Percentiles rank a stretch among this genome's conserved stretches.
phyloP scores from a whole-genome alignment of 2,888 invertebrate species.

The Hololepta plana region DNA sequence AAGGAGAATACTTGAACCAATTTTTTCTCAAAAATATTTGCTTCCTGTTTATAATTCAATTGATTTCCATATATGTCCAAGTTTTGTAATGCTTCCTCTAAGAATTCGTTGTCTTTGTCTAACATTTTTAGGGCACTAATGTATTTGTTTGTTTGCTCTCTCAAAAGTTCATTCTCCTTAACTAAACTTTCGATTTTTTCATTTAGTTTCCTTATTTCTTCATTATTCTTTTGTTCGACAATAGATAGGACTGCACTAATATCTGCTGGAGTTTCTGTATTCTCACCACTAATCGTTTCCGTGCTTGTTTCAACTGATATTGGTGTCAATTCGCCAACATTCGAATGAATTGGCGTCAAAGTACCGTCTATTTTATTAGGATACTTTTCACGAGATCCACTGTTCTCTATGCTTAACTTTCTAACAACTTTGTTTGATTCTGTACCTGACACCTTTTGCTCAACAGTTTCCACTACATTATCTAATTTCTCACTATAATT shows the following conservation, averaged over 20 bases:
- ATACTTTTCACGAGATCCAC: slow-evolving; percentile 21
- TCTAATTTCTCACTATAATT: slow-evolving; percentile 4
- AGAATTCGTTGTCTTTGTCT: not conserved
- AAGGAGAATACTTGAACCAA: slow-evolving; percentile 75
- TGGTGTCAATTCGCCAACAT: slow-evolving; percentile 31
- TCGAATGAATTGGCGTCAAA: slow-evolving; percentile 29
- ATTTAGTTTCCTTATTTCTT: slow-evolving; percentile 18
- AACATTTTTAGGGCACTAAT: slow-evolving; percentile 73
- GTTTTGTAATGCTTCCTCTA: not conserved
- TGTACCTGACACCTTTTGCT: slow-evolving; percentile 3
- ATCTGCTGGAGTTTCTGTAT: slow-evolving; percentile 23
- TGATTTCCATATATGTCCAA: not conserved
- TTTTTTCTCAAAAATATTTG: slow-evolving; percentile 58
- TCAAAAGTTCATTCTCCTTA: slow-evolving; percentile 64
- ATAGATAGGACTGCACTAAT: slow-evolving; percentile 23
- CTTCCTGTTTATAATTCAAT: slow-evolving; percentile 9
- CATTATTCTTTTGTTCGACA: slow-evolving; percentile 23
- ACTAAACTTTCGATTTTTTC: slow-evolving; percentile 19
- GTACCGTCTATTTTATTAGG: slow-evolving; percentile 17
- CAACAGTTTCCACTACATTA: slow-evolving; percentile 7
- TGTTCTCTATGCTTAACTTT: slow-evolving; percentile 21
- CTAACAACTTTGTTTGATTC: slow-evolving; percentile 11
- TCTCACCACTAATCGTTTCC: slow-evolving; percentile 18
- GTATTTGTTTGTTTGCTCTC: slow-evolving; percentile 71
- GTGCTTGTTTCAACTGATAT: slow-evolving; percentile 22